Conservation (phyloP, 2,113 vertebrate genomes). For the Oryzias melastigma region DNA sequence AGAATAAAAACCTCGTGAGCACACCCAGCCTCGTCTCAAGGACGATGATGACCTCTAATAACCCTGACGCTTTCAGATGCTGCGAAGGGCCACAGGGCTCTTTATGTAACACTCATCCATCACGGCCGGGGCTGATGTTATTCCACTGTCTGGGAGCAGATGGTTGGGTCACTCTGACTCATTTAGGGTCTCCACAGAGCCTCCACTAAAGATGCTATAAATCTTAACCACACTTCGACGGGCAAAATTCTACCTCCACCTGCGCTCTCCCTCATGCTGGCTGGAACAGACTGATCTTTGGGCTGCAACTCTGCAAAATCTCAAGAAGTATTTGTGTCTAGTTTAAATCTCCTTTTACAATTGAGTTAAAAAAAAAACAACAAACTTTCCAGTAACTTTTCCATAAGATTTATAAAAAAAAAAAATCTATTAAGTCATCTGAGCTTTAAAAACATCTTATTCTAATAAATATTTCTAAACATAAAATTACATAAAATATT, state of each 20-base stretch:
- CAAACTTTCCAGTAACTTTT: too few species aligned
- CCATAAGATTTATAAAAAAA: too few species aligned
- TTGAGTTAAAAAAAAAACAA: too few species aligned
- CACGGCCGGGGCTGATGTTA: slow-evolving; percentile 65
- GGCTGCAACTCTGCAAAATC: too few species aligned
- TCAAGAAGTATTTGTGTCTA: too few species aligned
- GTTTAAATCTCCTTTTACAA: too few species aligned
- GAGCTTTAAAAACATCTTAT: too few species aligned
- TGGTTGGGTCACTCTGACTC: slow-evolving; percentile 60
- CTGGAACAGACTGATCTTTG: slow-evolving; percentile 22
- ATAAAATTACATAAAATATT: too few species aligned
- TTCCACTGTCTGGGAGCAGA: slow-evolving; percentile 63
- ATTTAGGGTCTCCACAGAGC: slow-evolving; percentile 52
- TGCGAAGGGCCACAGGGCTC: slow-evolving; percentile 27
- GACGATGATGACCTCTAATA: slow-evolving; percentile 9
- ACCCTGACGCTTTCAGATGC: slow-evolving; percentile 29
- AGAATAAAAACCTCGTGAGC: slow-evolving; percentile 27
- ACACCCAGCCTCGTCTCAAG: slow-evolving; percentile 26
- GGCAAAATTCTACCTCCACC: slow-evolving; percentile 46
- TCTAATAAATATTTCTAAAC: too few species aligned
- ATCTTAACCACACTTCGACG: slow-evolving; percentile 52
- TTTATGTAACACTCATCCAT: slow-evolving; percentile 63
- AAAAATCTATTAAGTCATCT: too few species aligned
- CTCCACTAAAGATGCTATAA: slow-evolving; percentile 48
- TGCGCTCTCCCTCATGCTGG: slow-evolving; percentile 32